These are phyloP conservation scores for Thereva nobilitata DNA, from an alignment of 2,888 invertebrate species.

Conservation along the genomic window DNA sequence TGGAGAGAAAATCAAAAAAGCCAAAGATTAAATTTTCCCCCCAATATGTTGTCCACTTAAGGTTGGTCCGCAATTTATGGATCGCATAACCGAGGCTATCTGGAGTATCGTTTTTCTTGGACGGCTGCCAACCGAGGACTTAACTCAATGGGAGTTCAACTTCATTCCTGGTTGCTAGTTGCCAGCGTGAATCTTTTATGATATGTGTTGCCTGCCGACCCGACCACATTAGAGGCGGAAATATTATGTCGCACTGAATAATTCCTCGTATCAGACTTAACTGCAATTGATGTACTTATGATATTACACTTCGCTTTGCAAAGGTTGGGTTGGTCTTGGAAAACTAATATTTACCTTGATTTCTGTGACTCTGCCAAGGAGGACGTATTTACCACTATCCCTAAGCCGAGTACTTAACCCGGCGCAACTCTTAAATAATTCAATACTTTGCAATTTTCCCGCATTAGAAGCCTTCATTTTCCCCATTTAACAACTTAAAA, in stretches of 20 bases:
- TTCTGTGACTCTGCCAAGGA: too few relatives aligned
- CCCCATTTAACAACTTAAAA: too few relatives aligned
- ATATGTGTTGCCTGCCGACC: constrained; percentile 22
- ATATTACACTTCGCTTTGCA: background rate
- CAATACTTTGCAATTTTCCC: too few relatives aligned
- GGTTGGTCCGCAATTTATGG: constrained; percentile 39
- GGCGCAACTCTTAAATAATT: too few relatives aligned
- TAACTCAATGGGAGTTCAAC: constrained; percentile 16
- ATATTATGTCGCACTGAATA: constrained; percentile 26
- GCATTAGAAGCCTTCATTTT: too few relatives aligned
- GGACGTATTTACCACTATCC: too few relatives aligned
- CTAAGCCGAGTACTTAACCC: too few relatives aligned
- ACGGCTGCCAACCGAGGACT: constrained; percentile 15
- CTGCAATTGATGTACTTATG: constrained; percentile 23
- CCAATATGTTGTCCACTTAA: constrained; percentile 42
- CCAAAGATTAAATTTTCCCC: constrained; percentile 40
- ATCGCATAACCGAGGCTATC: constrained; percentile 10
- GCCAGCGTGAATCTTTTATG: constrained; percentile 25
- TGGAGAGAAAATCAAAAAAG: constrained; percentile 16
- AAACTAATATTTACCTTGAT: too few relatives aligned
- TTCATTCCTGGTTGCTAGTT: constrained; percentile 2
- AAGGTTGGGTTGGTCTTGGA: too few relatives aligned
- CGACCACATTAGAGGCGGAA: constrained; percentile 24
- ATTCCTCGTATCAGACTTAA: constrained; percentile 24
- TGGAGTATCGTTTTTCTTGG: constrained; percentile 10